These are phyloP conservation scores for Capromys pilorides DNA, from an alignment of 2,797 vertebrate species.

Conservation along the genomic window DNA sequence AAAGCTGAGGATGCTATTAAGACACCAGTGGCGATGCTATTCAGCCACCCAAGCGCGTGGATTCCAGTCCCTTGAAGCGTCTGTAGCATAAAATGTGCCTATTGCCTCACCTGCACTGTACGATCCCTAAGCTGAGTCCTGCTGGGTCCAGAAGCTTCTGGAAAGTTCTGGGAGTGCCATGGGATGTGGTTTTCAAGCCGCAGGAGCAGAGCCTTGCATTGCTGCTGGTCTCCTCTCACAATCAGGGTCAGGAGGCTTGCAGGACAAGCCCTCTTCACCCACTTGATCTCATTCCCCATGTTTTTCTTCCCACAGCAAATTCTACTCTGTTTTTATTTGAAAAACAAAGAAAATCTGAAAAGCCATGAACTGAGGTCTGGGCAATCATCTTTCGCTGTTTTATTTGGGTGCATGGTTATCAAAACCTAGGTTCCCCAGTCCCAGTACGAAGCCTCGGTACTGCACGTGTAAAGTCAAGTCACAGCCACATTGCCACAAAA, in stretches of 20 bases:
- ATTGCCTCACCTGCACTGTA: not conserved
- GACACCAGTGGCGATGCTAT: no score
- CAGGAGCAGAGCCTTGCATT: not conserved
- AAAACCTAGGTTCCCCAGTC: accelerated
- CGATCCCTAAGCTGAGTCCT: not conserved
- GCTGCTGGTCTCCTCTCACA: accelerated
- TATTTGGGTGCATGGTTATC: accelerated
- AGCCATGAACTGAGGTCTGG: not conserved
- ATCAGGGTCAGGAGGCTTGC: not conserved
- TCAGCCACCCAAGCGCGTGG: not conserved
- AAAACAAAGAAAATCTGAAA: not conserved
- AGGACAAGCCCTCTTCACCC: accelerated
- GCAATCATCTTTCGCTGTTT: accelerated
- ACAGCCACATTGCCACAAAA: not conserved
- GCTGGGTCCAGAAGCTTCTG: not conserved
- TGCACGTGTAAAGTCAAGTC: not conserved
- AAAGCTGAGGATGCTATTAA: not conserved
- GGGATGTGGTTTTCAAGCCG: not conserved
- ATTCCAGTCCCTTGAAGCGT: not conserved
- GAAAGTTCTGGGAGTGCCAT: not conserved
- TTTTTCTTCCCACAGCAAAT: not conserved
- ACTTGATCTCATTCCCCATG: not conserved
- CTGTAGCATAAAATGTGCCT: not conserved
- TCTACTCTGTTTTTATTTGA: not conserved
- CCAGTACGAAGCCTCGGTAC: not conserved